These are phyloP conservation scores for Sympetrum striolatum DNA, from an alignment of 2,888 invertebrate genomes.

Conservation along the genomic window DNA sequence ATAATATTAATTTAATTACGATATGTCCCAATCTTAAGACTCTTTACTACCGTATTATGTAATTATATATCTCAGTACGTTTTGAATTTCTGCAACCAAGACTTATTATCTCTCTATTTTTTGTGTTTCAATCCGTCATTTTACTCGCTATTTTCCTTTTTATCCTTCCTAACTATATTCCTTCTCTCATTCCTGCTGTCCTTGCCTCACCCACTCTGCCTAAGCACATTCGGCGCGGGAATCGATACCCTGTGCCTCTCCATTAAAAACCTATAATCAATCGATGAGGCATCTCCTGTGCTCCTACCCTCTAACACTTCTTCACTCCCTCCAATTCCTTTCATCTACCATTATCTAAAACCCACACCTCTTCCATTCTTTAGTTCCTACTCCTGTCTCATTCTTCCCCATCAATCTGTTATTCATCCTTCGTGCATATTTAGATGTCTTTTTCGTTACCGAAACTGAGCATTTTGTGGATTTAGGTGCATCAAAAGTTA, in stretches of 20 bases:
- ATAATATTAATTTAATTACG: too few species aligned
- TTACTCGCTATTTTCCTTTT: background rate
- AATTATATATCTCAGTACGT: too few species aligned
- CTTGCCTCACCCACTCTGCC: background rate
- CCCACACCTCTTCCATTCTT: background rate
- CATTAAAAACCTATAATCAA: constrained; percentile 32
- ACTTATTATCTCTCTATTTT: too few species aligned
- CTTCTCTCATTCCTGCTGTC: background rate
- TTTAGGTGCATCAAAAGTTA: background rate
- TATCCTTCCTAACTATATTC: background rate
- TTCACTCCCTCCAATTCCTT: constrained; percentile 3
- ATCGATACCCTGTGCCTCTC: constrained; percentile 26
- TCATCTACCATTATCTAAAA: background rate
- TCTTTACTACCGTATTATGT: too few species aligned
- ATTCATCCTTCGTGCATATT: background rate
- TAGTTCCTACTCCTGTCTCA: background rate
- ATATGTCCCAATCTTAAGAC: too few species aligned
- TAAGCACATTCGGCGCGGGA: background rate
- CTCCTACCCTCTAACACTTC: background rate
- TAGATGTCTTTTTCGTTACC: background rate
- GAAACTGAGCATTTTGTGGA: background rate
- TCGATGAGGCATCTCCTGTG: constrained; percentile 13
- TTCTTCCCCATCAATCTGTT: background rate
- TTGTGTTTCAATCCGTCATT: background rate
- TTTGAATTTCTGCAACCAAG: too few species aligned